Evolutionary conservation across 2,797 vertebrate species (phyloP), one percentile per base, ranked within the genome.

Genomic region (Falco concolor): DNA sequence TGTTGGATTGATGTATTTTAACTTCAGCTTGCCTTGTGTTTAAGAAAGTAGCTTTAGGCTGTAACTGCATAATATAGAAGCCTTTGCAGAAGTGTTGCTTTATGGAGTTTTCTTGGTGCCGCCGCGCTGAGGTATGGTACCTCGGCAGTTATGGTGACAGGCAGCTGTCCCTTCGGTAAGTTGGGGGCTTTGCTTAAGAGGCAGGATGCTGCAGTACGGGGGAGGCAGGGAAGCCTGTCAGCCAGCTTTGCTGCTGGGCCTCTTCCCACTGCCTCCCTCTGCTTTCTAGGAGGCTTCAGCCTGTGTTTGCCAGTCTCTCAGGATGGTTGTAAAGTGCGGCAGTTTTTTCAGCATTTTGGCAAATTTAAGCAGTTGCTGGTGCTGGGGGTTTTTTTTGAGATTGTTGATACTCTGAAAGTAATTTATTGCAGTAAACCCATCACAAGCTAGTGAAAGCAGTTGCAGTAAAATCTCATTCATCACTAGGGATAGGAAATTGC

Each of bases 51-150:
- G 63, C 74, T 73, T 54, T 67, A 44, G 44, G 59, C 83, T 86
- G 0, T 60, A 53, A 13, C 38, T 61, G 8, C 8, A 0, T 72
- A 12, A 23, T 3, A 6, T 18, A 47, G 61, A 47, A 34, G 40
- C 27, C 50, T 77, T 78, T 3, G 2, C 34, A 38, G 38, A 56
- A 68, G 4, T 2, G 21, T 34, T 60, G 56, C 40, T 72, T 63
- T 67, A 3, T 57, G 4, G 54, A 30, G 11, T 36, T 65, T 74
- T 64, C n/a, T 69, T 17, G 19, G 67, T 56, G 40, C 49, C 0
- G 1, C 9, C 1, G 0, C 34, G 60, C 67, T 0, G 0, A 11
- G 4, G 5, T 64, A 50, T 30, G 53, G 45, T 32, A 0, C 22
- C 0, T 0, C 1, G 2, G 44, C 25, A 9, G 24, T 32, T 50